Base-by-base conservation (phyloP, 2,797 vertebrate species). In the Melanotaenia maccullochi region DNA sequence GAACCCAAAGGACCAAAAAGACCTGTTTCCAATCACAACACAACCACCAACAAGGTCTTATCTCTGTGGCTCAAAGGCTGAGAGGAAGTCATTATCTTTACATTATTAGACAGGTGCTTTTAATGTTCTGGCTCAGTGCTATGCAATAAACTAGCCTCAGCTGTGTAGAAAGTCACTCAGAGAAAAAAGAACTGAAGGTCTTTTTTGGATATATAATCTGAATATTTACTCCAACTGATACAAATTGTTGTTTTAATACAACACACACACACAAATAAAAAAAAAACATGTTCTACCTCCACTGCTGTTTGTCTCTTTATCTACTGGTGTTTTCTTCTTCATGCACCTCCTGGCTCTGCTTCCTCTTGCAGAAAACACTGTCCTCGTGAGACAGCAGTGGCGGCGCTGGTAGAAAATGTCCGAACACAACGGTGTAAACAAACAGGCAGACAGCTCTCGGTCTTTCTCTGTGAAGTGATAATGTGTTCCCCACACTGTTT, bases 381-480 rank as follows among this genome's bases (percentile, higher is more conserved):
- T 90, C 80, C 92, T 89, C 84, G 55, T 69, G 91, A 92, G 92
- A 89, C 86, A 40, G 84, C 81, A 51, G 83, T 36, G 88, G 74
- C 74, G 71, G 76, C 35, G 33, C 70, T 38, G 75, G 51, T 68
- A 89, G 86, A 93, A 93, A 93, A 93, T 88, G 90, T 93, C 90
- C 89, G 82, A 87, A 82, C 75, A 83, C 81, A 71, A 36, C 76
- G 16, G 85, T 83, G 76, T 94, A 94, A 94, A 93, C 93, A 94
- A 93, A 89, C 75, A 28, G 82, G 82, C 86, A 89, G 86, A 81
- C 90, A 79, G 86, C 84, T 88, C 87, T 87, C 75, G 67, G 87
- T 86, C 88, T 90, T 71, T 86, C 87, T 90, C 90, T 94, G 90
- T 93, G 92, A 93, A 93, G 92, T 93, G 93, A 90, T 93, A 94